Evolutionary conservation across 2,797 vertebrate genomes (phyloP), one percentile per base, ranked within the genome.

Genomic region (Spinus pinus): DNA sequence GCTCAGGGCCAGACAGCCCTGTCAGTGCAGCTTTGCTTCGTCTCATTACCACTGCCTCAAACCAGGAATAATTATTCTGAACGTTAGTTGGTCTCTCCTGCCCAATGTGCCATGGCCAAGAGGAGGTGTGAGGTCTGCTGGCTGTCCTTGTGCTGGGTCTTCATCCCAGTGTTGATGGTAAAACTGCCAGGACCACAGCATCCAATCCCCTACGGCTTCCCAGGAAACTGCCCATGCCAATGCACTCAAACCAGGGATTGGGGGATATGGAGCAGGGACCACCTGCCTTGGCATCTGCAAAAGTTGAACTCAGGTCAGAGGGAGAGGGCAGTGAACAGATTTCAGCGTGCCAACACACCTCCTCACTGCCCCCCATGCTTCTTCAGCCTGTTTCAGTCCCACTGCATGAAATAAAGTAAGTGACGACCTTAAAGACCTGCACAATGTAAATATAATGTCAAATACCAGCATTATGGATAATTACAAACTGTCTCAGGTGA

Each of bases 11-110:
- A 86, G 93, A 60, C 41, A 88, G 69, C 61, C 31, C 56, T 0
- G 0, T 46, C 25, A 91, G 37, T 2, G 9, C 50, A 57, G 51
- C 64, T 77, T 24, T 1, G 12, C 54, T 88, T 50, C 1, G 0
- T 81, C 70, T 94, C 94, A 75, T 85, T 87, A 93, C 51, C 74
- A 21, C 54, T 50, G 78, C 47, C 46, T 84, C 81, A 92, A 58
- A 57, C 81, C 74, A 75, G 51, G 50, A 24, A 58, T 95, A 81
- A 94, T 91, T 87, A 69, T 50, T 49, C 62, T 1, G 1, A 42
- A 62, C 0, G 0, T 35, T 31, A 23, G 58, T 9, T 72, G 1
- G 6, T 57, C 54, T 89, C 77, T 58, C 53, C 60, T 72, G 62
- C 50, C n/a, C 70, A 72, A 25, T 2, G 2, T 30, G 66, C 31